A percentile compares a stretch with the other conserved stretches of the same genome.
These are phyloP conservation scores for Oligia strigilis DNA, from an alignment of 2,888 invertebrate species.

Conservation along the genomic window DNA sequence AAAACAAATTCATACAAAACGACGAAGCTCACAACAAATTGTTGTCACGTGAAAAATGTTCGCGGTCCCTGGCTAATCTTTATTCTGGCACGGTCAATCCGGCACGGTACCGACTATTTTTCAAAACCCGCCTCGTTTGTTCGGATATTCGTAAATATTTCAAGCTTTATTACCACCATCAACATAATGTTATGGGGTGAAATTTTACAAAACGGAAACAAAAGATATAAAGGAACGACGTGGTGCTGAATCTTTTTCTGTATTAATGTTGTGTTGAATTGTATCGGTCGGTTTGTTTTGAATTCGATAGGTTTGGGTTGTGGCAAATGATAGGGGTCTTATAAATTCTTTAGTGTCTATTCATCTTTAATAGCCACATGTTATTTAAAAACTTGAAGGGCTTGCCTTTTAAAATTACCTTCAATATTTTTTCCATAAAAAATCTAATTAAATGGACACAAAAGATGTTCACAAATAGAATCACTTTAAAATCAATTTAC, in stretches of 20 bases:
- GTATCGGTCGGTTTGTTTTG: slow-evolving; percentile 58
- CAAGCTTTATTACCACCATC: slow-evolving; percentile 89
- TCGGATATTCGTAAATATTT: slow-evolving; percentile 90
- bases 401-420: background rate
- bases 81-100: slow-evolving; percentile 78
- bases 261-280: slow-evolving; percentile 79
- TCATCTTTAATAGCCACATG: background rate
- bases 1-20: slow-evolving; percentile 47
- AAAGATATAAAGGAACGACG: slow-evolving; percentile 87
- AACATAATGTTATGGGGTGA: slow-evolving; percentile 90
- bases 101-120: slow-evolving; percentile 83
- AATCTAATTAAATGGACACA: background rate
- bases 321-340: background rate
- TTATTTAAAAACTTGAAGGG: background rate
- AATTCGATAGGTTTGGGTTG: slow-evolving; percentile 13
- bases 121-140: slow-evolving; percentile 87
- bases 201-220: slow-evolving; percentile 90
- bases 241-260: slow-evolving; percentile 78
- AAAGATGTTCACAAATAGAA: background rate
- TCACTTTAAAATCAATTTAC: background rate
- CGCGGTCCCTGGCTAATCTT: slow-evolving; percentile 77
- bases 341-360: slow-evolving; percentile 45
- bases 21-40: slow-evolving; percentile 64
- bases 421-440: background rate
- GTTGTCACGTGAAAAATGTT: slow-evolving; percentile 72